Percentiles rank a stretch among this genome's conserved stretches.
phyloP scores from a whole-genome alignment of 2,113 vertebrate species.

The Pampusana beccarii region DNA sequence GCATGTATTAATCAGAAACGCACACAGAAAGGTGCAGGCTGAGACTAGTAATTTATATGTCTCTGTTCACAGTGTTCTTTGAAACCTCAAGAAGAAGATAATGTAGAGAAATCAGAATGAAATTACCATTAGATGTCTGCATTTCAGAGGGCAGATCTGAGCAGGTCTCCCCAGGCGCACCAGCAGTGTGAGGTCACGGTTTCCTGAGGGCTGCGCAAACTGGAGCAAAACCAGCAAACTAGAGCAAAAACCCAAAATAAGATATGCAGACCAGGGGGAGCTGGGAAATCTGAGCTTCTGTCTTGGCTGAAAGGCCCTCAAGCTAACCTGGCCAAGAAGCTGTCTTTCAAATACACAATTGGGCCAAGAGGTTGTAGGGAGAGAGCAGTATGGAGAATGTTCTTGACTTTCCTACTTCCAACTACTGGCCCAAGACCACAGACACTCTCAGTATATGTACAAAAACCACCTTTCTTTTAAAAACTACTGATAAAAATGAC shows the following conservation, averaged over 20 bases:
- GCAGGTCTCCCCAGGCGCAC: fast-evolving
- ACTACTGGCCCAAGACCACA: background rate
- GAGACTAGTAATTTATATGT: slow-evolving; percentile 24
- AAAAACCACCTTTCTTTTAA: background rate
- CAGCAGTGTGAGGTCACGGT: background rate
- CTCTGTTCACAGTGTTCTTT: background rate
- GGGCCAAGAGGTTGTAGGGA: background rate
- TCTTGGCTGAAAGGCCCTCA: background rate
- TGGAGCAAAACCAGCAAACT: background rate
- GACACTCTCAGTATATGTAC: background rate
- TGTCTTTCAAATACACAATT: background rate
- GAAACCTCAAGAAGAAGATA: background rate
- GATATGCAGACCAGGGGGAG: background rate
- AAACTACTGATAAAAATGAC: background rate
- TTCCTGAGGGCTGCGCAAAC: background rate
- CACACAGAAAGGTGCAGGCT: background rate
- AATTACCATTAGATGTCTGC: background rate
- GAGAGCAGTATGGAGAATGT: background rate
- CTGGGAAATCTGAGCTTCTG: background rate
- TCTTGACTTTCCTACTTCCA: background rate
- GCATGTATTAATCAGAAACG: slow-evolving; percentile 6
- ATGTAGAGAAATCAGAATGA: background rate
- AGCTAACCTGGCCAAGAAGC: background rate
- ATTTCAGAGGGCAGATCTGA: slow-evolving; percentile 3
- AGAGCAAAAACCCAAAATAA: background rate